Evolutionary conservation across 1,140 invertebrate genomes (phyloP).

Genomic region (Drosophila ogumai): DNA sequence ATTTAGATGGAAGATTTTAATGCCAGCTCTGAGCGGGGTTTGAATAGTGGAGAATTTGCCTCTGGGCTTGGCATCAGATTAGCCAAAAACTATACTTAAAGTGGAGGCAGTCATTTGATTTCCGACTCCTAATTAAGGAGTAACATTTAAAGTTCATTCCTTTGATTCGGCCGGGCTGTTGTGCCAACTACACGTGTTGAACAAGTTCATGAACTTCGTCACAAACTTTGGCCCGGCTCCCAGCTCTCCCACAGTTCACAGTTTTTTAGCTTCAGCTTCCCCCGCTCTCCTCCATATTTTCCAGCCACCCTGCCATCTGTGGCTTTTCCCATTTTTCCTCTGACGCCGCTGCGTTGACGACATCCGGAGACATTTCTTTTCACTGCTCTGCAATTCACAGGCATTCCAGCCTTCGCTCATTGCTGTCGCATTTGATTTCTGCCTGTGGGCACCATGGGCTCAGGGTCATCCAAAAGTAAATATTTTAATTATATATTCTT

Average conservation of each 20-base stretch:
- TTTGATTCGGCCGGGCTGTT: conserved; percentile 13
- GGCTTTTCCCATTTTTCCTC: conserved; percentile 35
- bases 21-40: conserved; percentile 5
- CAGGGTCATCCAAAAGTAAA: conserved; percentile 30
- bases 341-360: conserved; percentile 46
- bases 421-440: conserved; percentile 48
- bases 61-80: conserved; percentile 21
- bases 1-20: conserved; percentile 70
- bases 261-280: background rate
- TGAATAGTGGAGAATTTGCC: conserved; percentile 11
- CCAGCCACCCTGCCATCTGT: conserved; percentile 29
- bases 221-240: conserved; percentile 29
- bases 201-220: conserved; percentile 73
- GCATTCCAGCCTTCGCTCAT: conserved; percentile 36
- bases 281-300: background rate
- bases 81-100: conserved; percentile 16
- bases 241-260: conserved; percentile 3
- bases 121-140: conserved; percentile 56
- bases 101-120: conserved; percentile 50
- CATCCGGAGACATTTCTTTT: conserved; percentile 67
- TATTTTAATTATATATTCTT: background rate
- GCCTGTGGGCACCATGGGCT: conserved; percentile 41
- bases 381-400: conserved; percentile 43
- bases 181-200: conserved; percentile 68
- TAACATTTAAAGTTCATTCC: conserved; percentile 41